These are phyloP conservation scores for Sphinx pinastri DNA, from an alignment of 2,888 invertebrate genomes.

Conservation along the genomic window DNA sequence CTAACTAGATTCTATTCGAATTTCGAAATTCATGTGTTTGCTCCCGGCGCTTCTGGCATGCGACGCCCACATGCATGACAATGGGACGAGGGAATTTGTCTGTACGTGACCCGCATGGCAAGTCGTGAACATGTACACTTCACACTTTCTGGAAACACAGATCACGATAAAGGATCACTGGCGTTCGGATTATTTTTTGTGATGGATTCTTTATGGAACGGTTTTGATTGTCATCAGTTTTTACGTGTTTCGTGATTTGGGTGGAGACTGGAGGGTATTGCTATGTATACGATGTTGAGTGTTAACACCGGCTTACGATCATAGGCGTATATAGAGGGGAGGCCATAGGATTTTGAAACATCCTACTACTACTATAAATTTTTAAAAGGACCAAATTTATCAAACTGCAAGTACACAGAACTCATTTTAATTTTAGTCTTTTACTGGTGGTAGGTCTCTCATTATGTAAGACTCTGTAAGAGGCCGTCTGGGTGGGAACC, in stretches of 20 bases:
- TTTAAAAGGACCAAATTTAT: too few species aligned
- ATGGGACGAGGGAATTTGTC: conserved; percentile 41
- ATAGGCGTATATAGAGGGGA: too few species aligned
- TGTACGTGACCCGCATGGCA: conserved; percentile 40
- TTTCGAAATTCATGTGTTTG: not conserved
- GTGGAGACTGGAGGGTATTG: not conserved
- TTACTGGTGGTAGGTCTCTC: too few species aligned
- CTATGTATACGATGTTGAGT: not conserved
- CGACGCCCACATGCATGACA: conserved; percentile 33
- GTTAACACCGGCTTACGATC: too few species aligned
- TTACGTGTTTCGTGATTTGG: not conserved
- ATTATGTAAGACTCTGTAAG: too few species aligned
- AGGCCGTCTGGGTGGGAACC: too few species aligned
- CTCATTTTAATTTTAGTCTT: too few species aligned
- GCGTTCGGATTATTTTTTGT: not conserved
- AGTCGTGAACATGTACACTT: conserved; percentile 18
- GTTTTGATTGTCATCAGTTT: not conserved
- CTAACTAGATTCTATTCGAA: not conserved
- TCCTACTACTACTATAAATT: too few species aligned
- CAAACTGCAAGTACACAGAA: too few species aligned
- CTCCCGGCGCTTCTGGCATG: conserved; percentile 10
- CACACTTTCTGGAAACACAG: conserved; percentile 21
- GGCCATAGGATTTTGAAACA: too few species aligned
- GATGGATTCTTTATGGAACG: not conserved
- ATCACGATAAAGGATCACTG: conserved; percentile 9